A percentile compares a stretch with the other conserved stretches of the same genome.
phyloP scores from a whole-genome alignment of 92 coral and sea anemone species.

The Phymanthus crucifer region DNA sequence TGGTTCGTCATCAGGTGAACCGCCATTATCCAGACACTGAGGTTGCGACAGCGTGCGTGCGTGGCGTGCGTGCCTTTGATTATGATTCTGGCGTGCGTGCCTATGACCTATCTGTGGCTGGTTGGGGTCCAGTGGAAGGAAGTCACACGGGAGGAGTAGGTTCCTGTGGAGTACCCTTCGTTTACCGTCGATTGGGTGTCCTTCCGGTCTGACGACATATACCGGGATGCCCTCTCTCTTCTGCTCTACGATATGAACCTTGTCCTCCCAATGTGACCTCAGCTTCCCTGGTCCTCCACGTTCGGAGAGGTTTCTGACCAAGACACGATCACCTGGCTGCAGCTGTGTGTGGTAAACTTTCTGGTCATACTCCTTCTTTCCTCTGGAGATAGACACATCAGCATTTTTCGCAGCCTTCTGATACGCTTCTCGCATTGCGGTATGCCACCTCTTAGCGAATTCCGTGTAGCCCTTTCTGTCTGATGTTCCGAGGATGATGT shows the following conservation, averaged over 20 bases:
- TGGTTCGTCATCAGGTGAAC: background rate
- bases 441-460: conserved; percentile 36
- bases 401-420: conserved; percentile 23
- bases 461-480: background rate
- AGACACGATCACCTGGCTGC: conserved; percentile 49
- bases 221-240: conserved; percentile 54
- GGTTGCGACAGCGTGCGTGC: background rate
- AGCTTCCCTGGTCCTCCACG: conserved; percentile 70
- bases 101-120: background rate
- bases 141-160: conserved; percentile 55
- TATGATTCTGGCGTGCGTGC: background rate
- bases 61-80: no score
- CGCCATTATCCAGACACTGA: background rate
- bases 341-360: conserved; percentile 31
- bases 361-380: conserved; percentile 39
- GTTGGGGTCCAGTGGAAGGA: conserved; percentile 18
- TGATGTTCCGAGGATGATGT: conserved; percentile 1
- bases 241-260: conserved; percentile 45
- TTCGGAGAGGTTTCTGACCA: conserved; percentile 60
- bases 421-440: conserved; percentile 32
- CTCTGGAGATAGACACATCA: conserved; percentile 11
- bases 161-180: conserved; percentile 54
- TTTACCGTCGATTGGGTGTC: conserved; percentile 15
- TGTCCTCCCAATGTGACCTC: conserved; percentile 50
- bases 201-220: conserved; percentile 56